phyloP scores from a whole-genome alignment of 2,888 invertebrate species.

The Pristionchus japonicus region DNA sequence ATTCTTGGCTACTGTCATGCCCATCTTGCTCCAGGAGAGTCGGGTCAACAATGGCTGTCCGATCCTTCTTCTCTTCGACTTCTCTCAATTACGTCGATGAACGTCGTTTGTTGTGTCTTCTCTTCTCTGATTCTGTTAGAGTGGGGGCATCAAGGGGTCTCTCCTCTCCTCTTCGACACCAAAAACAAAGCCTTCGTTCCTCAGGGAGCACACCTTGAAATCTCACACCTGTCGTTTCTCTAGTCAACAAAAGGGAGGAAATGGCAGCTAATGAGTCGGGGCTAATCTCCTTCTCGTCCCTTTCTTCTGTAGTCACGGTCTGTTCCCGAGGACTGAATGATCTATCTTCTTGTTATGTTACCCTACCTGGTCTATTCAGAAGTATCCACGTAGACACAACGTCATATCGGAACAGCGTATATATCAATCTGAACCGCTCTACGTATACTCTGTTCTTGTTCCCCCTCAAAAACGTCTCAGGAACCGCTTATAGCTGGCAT shows the following conservation, averaged over 20 bases:
- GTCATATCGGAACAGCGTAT: too few species aligned
- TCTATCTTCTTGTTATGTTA: too few species aligned
- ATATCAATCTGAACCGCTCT: not conserved
- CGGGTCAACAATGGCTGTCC: not conserved
- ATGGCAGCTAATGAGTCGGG: not conserved
- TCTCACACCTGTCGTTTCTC: not conserved
- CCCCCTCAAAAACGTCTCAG: too few species aligned
- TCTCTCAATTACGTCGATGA: not conserved
- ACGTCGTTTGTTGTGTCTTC: not conserved
- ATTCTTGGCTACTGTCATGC: not conserved
- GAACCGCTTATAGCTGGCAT: not conserved
- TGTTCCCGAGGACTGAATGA: not conserved
- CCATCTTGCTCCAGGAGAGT: too few species aligned
- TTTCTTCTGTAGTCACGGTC: not conserved
- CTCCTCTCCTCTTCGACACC: not conserved
- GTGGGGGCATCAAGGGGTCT: constrained; percentile 1
- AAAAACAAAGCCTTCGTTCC: constrained; percentile 8
- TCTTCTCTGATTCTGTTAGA: not conserved
- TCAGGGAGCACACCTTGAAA: constrained; percentile 16
- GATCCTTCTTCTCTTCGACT: not conserved
- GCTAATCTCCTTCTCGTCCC: not conserved
- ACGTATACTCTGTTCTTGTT: too few species aligned
- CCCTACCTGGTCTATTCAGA: too few species aligned
- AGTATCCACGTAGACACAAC: too few species aligned
- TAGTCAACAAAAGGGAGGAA: constrained; percentile 1